phyloP scores from a whole-genome alignment of 2,797 vertebrate species.

The Oryzias dopingdopingensis region DNA sequence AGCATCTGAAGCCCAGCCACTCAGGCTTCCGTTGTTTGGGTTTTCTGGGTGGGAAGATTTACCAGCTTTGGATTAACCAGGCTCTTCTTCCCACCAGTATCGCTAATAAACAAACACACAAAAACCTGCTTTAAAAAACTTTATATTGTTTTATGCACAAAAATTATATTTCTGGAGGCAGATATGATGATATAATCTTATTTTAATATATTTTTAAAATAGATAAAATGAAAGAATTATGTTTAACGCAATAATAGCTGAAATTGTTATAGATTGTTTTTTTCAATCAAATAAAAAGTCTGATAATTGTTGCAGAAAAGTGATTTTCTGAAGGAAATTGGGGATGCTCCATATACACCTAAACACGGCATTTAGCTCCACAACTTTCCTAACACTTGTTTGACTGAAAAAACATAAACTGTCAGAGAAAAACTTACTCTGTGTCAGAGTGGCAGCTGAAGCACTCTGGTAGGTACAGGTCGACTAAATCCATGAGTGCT shows the following conservation, averaged over 20 bases:
- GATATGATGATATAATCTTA: too few relatives aligned
- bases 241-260: too few relatives aligned
- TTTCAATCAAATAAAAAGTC: too few relatives aligned
- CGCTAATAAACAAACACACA: slow-evolving; percentile 38
- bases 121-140: slow-evolving; percentile 2
- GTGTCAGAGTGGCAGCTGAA: slow-evolving; percentile 75
- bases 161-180: neutral
- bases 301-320: too few relatives aligned
- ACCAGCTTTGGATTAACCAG: neutral
- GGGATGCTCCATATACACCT: too few relatives aligned
- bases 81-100: neutral
- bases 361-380: neutral
- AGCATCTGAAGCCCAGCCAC: slow-evolving; percentile 4
- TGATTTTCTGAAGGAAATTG: too few relatives aligned
- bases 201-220: too few relatives aligned
- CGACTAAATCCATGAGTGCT: slow-evolving; percentile 75
- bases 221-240: too few relatives aligned
- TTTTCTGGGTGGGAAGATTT: neutral
- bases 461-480: slow-evolving; percentile 76
- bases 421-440: slow-evolving; percentile 63
- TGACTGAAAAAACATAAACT: neutral
- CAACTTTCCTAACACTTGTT: too few relatives aligned
- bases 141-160: neutral
- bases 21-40: slow-evolving; percentile 5
- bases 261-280: too few relatives aligned